These are phyloP conservation scores for Sciaenops ocellatus DNA, from an alignment of 2,797 vertebrate genomes.

Conservation along the genomic window DNA sequence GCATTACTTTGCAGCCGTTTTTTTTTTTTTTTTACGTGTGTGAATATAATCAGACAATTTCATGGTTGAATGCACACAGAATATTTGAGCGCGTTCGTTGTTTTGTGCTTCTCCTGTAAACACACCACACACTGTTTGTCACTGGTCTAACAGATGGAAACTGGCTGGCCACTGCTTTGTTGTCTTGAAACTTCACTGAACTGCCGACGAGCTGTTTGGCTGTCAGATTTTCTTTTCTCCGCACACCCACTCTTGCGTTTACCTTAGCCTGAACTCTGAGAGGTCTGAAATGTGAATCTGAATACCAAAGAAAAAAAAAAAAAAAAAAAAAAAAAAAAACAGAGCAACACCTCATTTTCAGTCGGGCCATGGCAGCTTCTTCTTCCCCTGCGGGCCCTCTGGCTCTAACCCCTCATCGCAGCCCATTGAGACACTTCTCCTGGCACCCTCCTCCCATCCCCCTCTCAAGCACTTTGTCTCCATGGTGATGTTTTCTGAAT, in stretches of 20 bases:
- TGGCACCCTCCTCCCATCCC: constrained; percentile 50
- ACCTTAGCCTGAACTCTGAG: constrained; percentile 53
- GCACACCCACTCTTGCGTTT: constrained; percentile 29
- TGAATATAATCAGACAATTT: constrained; percentile 54
- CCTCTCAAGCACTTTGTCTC: constrained; percentile 74
- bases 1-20: constrained; percentile 17
- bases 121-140: constrained; percentile 33
- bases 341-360: constrained; percentile 68
- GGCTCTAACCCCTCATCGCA: constrained; percentile 63
- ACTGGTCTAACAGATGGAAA: constrained; percentile 38
- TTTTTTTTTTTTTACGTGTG: constrained; percentile 7
- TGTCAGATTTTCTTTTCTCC: constrained; percentile 48
- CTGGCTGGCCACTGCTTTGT: constrained; percentile 38
- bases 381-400: constrained; percentile 58
- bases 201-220: constrained; percentile 56
- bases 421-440: constrained; percentile 66
- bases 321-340: constrained; percentile 19
- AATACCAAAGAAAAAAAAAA: constrained; percentile 26
- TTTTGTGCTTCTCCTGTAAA: constrained; percentile 43
- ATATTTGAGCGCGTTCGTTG: constrained; percentile 43
- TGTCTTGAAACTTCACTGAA: constrained; percentile 30
- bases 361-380: constrained; percentile 54
- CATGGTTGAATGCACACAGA: constrained; percentile 45
- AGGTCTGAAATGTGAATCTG: constrained; percentile 65
- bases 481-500: constrained; percentile 77